Conservation (phyloP, 2,113 vertebrate species). For the Benitochromis conjunctus region DNA sequence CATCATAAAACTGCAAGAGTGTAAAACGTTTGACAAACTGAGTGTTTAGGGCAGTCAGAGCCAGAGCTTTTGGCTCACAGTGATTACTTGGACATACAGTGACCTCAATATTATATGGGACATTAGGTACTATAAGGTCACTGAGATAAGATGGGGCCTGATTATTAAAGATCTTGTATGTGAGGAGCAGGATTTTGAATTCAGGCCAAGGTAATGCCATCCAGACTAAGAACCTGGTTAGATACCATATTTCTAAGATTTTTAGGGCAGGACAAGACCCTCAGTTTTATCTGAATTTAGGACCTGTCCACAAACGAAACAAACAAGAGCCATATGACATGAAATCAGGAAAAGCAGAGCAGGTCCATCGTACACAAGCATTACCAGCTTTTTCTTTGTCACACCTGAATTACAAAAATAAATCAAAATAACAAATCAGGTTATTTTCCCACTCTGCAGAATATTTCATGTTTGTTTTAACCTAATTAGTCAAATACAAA, state of each 20-base stretch:
- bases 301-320: background rate
- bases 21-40: background rate
- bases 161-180: background rate
- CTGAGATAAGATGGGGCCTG: rapidly evolving
- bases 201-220: background rate
- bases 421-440: background rate
- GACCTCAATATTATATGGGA: rapidly evolving
- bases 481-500: background rate
- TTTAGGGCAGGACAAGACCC: background rate
- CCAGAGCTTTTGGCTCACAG: rapidly evolving
- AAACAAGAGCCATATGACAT: background rate
- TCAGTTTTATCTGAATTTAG: background rate
- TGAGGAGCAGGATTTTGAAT: background rate
- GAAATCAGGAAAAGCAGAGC: background rate
- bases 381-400: background rate
- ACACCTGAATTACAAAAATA: background rate
- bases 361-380: background rate
- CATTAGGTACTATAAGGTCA: rapidly evolving
- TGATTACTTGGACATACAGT: background rate
- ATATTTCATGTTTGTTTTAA: background rate
- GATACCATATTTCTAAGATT: background rate
- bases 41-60: rapidly evolving
- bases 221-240: background rate
- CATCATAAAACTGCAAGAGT: background rate
- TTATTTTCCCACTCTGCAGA: background rate